Evolutionary conservation across 2,113 vertebrate species (phyloP).

Genomic region (Antennarius striatus): DNA sequence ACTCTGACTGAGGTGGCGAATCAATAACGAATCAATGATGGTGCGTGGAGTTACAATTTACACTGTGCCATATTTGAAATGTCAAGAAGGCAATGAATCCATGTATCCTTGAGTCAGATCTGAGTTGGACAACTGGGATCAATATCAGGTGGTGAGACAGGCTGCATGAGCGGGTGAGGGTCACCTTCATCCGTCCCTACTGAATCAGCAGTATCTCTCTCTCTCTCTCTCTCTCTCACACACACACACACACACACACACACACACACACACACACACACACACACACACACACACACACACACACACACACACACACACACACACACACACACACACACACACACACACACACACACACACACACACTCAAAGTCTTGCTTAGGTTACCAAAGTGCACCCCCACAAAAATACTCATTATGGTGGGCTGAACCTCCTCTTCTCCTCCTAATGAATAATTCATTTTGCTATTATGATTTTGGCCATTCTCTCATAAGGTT

Average conservation of each 20-base stretch:
- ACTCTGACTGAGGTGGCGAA: conserved; percentile 41
- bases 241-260: conserved; percentile 15
- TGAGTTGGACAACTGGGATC: conserved; percentile 73
- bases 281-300: conserved; percentile 31
- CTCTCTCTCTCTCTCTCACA: conserved; percentile 6
- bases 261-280: conserved; percentile 24
- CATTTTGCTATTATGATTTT: conserved; percentile 55
- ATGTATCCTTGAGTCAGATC: conserved; percentile 74
- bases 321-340: conserved; percentile 32
- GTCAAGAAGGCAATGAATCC: conserved; percentile 68
- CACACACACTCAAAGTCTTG: conserved; percentile 55
- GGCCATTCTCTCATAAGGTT: conserved; percentile 36
- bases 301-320: conserved; percentile 24
- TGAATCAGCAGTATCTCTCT: conserved; percentile 81
- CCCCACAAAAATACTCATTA: conserved; percentile 72
- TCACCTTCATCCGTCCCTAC: conserved; percentile 81
- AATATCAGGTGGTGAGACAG: conserved; percentile 78
- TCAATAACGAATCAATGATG: conserved; percentile 71
- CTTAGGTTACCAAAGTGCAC: conserved; percentile 75
- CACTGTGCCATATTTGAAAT: conserved; percentile 68
- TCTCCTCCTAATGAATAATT: conserved; percentile 56
- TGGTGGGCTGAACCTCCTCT: conserved; percentile 39
- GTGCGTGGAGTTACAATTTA: conserved; percentile 53
- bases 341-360: conserved; percentile 22
- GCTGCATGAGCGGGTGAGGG: conserved; percentile 70